A percentile compares a stretch with the other conserved stretches of the same genome.
These are phyloP conservation scores for Temnothorax longispinosus DNA, from an alignment of 1,140 invertebrate genomes.

Conservation along the genomic window DNA sequence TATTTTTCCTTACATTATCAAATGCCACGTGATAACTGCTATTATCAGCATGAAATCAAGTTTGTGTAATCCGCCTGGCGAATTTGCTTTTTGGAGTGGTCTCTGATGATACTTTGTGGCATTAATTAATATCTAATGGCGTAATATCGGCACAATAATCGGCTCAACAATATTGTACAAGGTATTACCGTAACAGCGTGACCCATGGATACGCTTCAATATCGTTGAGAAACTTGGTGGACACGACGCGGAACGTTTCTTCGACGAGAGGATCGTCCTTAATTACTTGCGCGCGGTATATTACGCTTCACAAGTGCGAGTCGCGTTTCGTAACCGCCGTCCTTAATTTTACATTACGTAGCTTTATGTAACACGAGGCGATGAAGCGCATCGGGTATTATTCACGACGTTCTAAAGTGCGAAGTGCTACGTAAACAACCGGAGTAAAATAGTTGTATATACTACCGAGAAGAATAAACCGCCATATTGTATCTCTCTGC, in stretches of 20 bases:
- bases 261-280: constrained; percentile 12
- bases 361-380: background rate
- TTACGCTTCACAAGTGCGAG: background rate
- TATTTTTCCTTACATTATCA: background rate
- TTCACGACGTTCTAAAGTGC: constrained; percentile 6
- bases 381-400: constrained; percentile 19
- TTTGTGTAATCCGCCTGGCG: background rate
- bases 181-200: constrained; percentile 35
- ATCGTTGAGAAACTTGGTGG: background rate
- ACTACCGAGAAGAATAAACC: background rate
- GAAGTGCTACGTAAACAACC: constrained; percentile 21
- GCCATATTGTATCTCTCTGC: background rate
- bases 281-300: background rate
- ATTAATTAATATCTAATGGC: constrained; percentile 73
- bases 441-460: background rate
- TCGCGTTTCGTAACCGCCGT: background rate
- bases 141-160: constrained; percentile 59
- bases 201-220: constrained; percentile 12
- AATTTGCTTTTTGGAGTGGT: constrained; percentile 13
- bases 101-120: constrained; percentile 35
- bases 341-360: constrained; percentile 34
- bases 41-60: constrained; percentile 50
- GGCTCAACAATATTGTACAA: constrained; percentile 64
- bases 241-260: constrained; percentile 51
- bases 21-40: background rate